Percentiles rank a stretch among this genome's conserved stretches.
These are phyloP conservation scores for Paragorgia papillata DNA, from an alignment of 92 coral and sea anemone genomes.

Conservation along the genomic window DNA sequence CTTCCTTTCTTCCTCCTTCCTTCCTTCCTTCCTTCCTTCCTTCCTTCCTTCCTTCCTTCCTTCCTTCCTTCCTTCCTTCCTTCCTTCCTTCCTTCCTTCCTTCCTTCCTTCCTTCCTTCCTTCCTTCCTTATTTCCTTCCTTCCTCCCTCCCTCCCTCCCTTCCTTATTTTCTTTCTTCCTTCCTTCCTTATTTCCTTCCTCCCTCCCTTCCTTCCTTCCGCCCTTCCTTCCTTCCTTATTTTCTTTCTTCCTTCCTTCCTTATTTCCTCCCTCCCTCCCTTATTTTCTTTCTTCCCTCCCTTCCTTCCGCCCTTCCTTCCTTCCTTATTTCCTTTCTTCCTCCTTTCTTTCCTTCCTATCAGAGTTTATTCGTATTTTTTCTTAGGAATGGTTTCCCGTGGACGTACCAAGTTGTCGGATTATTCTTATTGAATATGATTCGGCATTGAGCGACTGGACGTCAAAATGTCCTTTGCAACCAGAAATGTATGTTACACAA, in stretches of 20 bases:
- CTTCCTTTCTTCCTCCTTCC: neutral
- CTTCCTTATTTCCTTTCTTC: neutral
- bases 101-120: neutral
- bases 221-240: neutral
- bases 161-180: neutral
- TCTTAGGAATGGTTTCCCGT: slow-evolving; percentile 76
- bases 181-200: neutral
- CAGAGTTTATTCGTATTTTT: neutral
- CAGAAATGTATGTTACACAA: slow-evolving; percentile 71
- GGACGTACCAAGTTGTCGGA: slow-evolving; percentile 80
- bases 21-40: neutral
- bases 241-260: neutral
- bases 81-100: neutral
- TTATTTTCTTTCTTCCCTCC: neutral
- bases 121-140: neutral
- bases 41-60: neutral
- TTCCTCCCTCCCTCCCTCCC: neutral
- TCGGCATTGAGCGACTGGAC: slow-evolving; percentile 87
- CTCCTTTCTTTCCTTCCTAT: neutral
- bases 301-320: neutral
- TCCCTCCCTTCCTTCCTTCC: neutral
- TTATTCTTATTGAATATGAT: slow-evolving; percentile 88
- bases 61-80: neutral
- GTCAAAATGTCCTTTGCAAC: slow-evolving; percentile 88
- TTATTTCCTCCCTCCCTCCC: neutral